Percentiles rank a stretch among this genome's conserved stretches.
These are phyloP conservation scores for Argyresthia goedartella DNA, from an alignment of 2,888 invertebrate genomes.

Conservation along the genomic window DNA sequence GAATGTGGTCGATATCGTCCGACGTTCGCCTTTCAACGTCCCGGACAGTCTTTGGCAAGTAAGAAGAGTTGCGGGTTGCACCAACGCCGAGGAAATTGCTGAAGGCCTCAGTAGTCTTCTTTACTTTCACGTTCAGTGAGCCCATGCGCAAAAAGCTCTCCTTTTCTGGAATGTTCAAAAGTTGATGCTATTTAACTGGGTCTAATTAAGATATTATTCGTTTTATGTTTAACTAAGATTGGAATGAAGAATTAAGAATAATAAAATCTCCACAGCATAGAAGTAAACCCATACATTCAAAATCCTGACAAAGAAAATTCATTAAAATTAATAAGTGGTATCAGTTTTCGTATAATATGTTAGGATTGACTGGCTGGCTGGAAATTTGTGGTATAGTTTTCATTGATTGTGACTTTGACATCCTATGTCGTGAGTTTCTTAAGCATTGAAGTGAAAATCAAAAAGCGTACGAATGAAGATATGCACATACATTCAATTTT, in stretches of 20 bases:
- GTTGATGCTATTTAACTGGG: not conserved
- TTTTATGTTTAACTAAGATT: not conserved
- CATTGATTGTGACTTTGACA: too few relatives aligned
- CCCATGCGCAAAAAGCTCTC: constrained; percentile 94
- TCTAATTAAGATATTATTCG: not conserved
- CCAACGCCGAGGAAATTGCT: constrained; percentile 91
- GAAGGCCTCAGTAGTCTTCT: constrained; percentile 93
- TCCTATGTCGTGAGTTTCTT: too few relatives aligned
- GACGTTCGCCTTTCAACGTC: constrained; percentile 39
- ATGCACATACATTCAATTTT: too few relatives aligned
- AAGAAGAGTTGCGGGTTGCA: constrained; percentile 62
- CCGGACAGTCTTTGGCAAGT: constrained; percentile 44
- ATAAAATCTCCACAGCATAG: not conserved
- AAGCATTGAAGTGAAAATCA: too few relatives aligned
- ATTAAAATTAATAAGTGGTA: too few relatives aligned
- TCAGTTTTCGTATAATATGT: too few relatives aligned
- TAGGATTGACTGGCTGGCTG: too few relatives aligned
- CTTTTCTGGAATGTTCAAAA: constrained; percentile 75
- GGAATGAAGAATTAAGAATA: too few relatives aligned
- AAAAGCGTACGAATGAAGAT: too few relatives aligned
- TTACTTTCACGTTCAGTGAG: constrained; percentile 91
- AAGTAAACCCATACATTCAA: too few relatives aligned
- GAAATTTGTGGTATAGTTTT: too few relatives aligned
- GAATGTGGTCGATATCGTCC: constrained; percentile 74
- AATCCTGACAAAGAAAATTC: too few relatives aligned